Evolutionary conservation across 2,113 vertebrate genomes (phyloP), one percentile per base, ranked within the genome.

Genomic region (Ochotona princeps): DNA sequence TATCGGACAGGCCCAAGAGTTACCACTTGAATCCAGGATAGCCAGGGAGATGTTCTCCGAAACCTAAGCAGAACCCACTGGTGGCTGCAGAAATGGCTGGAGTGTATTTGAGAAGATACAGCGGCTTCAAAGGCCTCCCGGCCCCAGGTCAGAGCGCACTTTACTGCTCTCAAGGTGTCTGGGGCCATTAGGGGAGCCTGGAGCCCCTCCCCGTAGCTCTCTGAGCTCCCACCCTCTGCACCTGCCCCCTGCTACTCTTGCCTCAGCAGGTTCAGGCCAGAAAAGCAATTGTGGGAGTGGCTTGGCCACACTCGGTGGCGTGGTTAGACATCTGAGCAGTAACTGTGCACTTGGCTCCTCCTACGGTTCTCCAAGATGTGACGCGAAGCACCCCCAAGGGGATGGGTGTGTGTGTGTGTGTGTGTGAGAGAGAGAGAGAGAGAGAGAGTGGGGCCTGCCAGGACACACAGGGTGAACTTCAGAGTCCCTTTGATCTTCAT

Each of bases 401-500:
- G 54, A 14, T 57, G 54, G 14, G 54, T 57, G 54, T 14, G 54
- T 57, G 54, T 14, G 54, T 57, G 54, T n/a, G n/a, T n/a, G n/a
- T n/a, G n/a, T n/a, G n/a, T n/a, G n/a, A n/a, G n/a, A n/a, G n/a
- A n/a, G n/a, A n/a, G n/a, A n/a, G n/a, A n/a, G n/a, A n/a, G n/a
- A n/a, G n/a, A n/a, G n/a, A n/a, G n/a, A 57, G 38, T 35, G 54
- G 57, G 69, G 76, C 30, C 57, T 12, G 44, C 3, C 38, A 7
- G 86, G 0, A 0, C n/a, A 89, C 81, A 51, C 66, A 57, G 73
- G 69, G 30, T 57, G 57, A 70, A 54, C 23, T 5, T 63, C 73
- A 92, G 63, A 89, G 81, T 54, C 79, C 13, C 73, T 96, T 94
- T 87, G 87, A 95, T 95, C 89, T 84, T 87, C 81, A 75, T 66